Conservation (phyloP, 2,888 invertebrate genomes). For the Zootermopsis nevadensis region DNA sequence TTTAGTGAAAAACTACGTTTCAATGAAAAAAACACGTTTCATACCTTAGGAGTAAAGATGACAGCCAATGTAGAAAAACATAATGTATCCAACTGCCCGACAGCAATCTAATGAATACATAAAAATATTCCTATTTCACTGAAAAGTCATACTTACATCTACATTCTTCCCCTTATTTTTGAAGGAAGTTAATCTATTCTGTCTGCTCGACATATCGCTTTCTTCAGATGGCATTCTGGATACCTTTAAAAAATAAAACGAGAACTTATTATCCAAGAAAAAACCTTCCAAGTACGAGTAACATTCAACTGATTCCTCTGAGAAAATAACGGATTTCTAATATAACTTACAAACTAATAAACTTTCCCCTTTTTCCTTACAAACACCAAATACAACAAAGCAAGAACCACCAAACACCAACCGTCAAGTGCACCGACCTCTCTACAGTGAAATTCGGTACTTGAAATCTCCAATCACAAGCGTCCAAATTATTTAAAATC, state of each 20-base stretch:
- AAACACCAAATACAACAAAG: background rate
- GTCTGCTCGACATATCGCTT: constrained; percentile 61
- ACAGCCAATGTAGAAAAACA: background rate
- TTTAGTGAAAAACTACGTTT: too few species aligned
- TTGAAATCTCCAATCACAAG: background rate
- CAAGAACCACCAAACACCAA: background rate
- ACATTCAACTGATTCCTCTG: background rate
- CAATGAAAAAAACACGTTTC: too few species aligned
- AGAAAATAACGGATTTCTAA: background rate
- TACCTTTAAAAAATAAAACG: background rate
- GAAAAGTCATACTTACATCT: constrained; percentile 69
- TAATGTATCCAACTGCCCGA: background rate
- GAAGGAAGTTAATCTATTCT: constrained; percentile 75
- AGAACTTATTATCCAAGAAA: background rate
- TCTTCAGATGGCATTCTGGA: constrained; percentile 70
- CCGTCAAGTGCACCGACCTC: background rate
- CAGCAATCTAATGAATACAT: background rate
- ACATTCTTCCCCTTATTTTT: constrained; percentile 82
- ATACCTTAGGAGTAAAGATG: too few species aligned
- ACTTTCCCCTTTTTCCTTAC: background rate
- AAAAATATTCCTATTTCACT: too few species aligned
- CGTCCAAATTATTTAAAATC: background rate
- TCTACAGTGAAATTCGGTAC: background rate
- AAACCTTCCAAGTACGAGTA: background rate
- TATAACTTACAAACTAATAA: background rate